These are phyloP conservation scores for Triplophysa dalaica DNA, from an alignment of 2,113 vertebrate genomes.

Conservation along the genomic window DNA sequence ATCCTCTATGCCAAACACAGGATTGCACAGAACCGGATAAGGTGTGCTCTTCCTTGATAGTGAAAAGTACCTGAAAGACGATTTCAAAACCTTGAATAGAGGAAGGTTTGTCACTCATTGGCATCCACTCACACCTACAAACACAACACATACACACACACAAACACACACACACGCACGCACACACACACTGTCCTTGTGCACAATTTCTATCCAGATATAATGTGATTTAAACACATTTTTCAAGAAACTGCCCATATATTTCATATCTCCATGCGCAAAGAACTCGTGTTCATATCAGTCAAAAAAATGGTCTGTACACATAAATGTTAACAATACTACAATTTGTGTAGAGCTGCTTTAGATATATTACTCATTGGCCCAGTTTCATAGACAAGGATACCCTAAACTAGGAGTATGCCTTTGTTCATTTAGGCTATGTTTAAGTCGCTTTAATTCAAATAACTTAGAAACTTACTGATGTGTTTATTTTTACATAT, in stretches of 20 bases:
- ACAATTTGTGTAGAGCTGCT: no score
- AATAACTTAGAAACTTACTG: no score
- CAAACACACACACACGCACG: no score
- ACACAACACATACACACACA: neutral
- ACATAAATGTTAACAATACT: neutral
- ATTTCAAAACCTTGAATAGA: neutral
- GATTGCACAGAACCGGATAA: neutral
- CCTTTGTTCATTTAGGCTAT: no score
- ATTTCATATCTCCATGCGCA: neutral
- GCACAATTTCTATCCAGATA: no score
- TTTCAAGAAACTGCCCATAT: neutral
- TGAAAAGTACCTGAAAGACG: slow-evolving; percentile 29
- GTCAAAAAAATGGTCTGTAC: neutral
- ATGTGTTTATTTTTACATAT: no score
- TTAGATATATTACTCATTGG: no score
- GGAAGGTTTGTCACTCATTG: slow-evolving; percentile 20
- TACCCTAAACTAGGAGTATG: no score
- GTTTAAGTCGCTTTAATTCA: no score
- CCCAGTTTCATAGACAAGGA: no score
- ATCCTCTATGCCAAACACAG: neutral
- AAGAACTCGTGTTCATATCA: neutral
- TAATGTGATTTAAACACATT: no score
- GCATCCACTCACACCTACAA: slow-evolving; percentile 11
- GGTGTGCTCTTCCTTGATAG: neutral
- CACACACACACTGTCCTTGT: no score